Evolutionary conservation across 2,113 vertebrate genomes (phyloP).

Genomic region (Genyomyrus donnyi): DNA sequence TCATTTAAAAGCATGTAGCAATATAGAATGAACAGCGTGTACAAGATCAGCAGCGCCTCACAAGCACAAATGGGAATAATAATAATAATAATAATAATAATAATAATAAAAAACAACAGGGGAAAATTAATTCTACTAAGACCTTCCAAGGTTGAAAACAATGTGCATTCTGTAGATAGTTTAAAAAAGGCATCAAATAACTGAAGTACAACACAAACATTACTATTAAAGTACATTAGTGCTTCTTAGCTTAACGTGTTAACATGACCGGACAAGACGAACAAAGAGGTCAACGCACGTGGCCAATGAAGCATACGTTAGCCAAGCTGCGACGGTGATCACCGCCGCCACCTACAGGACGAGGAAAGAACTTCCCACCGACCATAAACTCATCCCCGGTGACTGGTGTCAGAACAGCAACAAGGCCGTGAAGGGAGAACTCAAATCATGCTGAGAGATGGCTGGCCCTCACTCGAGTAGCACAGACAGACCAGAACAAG

Average conservation of each 20-base stretch:
- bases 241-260: constrained; percentile 59
- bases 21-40: constrained; percentile 55
- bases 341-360: not conserved
- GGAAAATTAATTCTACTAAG: constrained; percentile 35
- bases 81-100: not conserved
- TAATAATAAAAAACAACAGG: constrained; percentile 22
- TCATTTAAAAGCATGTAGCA: constrained; percentile 66
- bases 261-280: constrained; percentile 44
- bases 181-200: constrained; percentile 49
- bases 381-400: not conserved
- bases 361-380: not conserved
- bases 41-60: constrained; percentile 57
- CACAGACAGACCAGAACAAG: constrained; percentile 30
- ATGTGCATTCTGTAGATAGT: constrained; percentile 25
- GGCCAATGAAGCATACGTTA: constrained; percentile 30
- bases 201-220: constrained; percentile 41
- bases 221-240: constrained; percentile 61
- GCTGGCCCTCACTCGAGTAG: not conserved
- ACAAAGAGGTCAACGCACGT: constrained; percentile 40
- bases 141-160: constrained; percentile 48
- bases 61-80: constrained; percentile 57
- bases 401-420: not conserved
- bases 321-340: constrained; percentile 12
- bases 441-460: not conserved
- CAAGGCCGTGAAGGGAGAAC: not conserved